These are phyloP conservation scores for Bucco capensis DNA, from an alignment of 2,113 vertebrate species.

Conservation along the genomic window DNA sequence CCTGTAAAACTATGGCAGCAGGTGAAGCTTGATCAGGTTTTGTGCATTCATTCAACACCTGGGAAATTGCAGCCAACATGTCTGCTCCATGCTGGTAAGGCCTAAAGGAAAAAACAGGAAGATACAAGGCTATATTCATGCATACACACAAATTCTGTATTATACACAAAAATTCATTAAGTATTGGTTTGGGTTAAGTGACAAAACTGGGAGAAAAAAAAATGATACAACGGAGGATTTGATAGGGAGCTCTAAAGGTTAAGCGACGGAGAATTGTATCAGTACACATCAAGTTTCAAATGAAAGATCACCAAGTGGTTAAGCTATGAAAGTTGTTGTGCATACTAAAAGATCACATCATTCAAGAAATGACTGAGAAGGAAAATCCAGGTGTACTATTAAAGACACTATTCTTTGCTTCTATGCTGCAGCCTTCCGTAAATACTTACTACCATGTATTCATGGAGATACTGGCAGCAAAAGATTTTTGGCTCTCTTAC, in stretches of 20 bases:
- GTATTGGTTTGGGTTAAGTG: not conserved
- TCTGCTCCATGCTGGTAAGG: conserved; percentile 95
- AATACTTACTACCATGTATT: not conserved
- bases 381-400: not conserved
- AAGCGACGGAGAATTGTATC: not conserved
- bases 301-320: not conserved
- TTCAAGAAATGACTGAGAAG: not conserved
- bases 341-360: not conserved
- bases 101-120: conserved; percentile 58
- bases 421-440: not conserved
- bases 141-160: not conserved
- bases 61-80: conserved; percentile 89
- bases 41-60: conserved; percentile 83
- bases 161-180: not conserved
- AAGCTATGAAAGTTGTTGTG: not conserved
- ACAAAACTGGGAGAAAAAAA: not conserved
- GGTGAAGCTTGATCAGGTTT: conserved; percentile 86
- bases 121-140: not conserved
- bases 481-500: not conserved
- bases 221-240: not conserved
- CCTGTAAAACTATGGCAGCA: conserved; percentile 86
- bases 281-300: not conserved
- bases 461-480: not conserved
- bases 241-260: not conserved
- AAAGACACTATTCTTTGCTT: not conserved